A percentile compares a stretch with the other conserved stretches of the same genome.
Evolutionary conservation across 1,140 invertebrate genomes (phyloP).

Genomic region (Physella acuta): DNA sequence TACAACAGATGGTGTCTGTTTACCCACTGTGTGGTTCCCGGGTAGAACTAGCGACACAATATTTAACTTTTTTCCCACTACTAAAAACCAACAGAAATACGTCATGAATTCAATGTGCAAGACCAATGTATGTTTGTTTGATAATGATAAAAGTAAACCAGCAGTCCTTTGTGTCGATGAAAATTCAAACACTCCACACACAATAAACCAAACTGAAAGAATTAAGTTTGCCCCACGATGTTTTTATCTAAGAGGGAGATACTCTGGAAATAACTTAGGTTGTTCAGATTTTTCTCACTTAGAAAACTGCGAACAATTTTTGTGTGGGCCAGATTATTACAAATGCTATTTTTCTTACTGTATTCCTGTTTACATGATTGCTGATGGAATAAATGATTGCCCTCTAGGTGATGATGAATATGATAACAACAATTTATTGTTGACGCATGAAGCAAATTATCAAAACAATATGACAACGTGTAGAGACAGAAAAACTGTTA

Average conservation of each 20-base stretch:
- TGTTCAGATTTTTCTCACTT: constrained; percentile 7
- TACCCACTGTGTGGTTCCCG: too few relatives aligned
- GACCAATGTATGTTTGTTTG: neutral
- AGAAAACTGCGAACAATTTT: neutral
- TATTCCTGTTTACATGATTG: constrained; percentile 2
- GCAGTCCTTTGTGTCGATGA: neutral
- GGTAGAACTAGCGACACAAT: too few relatives aligned
- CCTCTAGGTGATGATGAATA: constrained; percentile 4
- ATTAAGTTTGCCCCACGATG: neutral
- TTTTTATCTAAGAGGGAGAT: neutral
- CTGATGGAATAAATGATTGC: neutral
- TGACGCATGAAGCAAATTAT: neutral
- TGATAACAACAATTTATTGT: neutral
- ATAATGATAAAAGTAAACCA: neutral
- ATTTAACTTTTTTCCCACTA: too few relatives aligned
- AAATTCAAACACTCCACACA: neutral
- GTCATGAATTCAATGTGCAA: neutral
- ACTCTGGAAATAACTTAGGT: neutral
- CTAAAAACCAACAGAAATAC: too few relatives aligned
- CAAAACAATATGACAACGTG: neutral
- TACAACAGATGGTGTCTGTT: too few relatives aligned
- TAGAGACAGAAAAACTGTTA: neutral
- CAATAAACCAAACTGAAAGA: too few relatives aligned
- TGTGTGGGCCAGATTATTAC: neutral
- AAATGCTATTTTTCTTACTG: neutral